Conservation (phyloP, 1,140 invertebrate species). For the Arion vulgaris region DNA sequence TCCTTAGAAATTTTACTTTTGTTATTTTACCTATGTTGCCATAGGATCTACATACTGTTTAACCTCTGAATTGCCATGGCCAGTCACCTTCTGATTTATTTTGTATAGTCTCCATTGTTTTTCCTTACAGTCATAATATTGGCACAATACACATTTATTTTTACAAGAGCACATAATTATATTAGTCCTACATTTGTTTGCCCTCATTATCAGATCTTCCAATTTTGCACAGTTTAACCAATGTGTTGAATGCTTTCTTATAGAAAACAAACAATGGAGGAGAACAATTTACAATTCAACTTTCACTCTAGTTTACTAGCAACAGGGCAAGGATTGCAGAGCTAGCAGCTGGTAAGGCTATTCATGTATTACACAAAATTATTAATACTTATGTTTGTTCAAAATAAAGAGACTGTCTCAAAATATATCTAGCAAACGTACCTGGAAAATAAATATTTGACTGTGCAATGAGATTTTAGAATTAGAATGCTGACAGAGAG, state of each 20-base stretch:
- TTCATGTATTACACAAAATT: not conserved
- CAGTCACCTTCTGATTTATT: too few species aligned
- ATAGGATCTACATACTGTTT: too few species aligned
- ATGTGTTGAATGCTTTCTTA: too few species aligned
- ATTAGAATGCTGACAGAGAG: not conserved
- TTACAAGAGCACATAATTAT: not conserved
- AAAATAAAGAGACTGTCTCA: too few species aligned
- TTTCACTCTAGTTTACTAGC: slow-evolving; percentile 60
- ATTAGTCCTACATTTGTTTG: too few species aligned
- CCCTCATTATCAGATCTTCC: too few species aligned
- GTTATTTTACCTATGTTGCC: too few species aligned
- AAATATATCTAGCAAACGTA: not conserved
- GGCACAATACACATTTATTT: not conserved
- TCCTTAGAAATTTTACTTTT: too few species aligned
- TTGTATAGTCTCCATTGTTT: too few species aligned
- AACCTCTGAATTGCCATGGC: too few species aligned
- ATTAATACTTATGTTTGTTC: not conserved
- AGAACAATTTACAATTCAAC: slow-evolving; percentile 51
- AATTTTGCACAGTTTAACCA: too few species aligned
- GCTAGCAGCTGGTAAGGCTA: not conserved
- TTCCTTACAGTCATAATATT: not conserved
- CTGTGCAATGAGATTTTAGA: not conserved
- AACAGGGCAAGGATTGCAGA: slow-evolving; percentile 46
- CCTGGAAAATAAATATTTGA: not conserved
- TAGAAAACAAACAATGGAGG: slow-evolving; percentile 45